A percentile compares a stretch with the other conserved stretches of the same genome.
Evolutionary conservation across 2,113 vertebrate genomes (phyloP).

Genomic region (Seriola aureovittata): DNA sequence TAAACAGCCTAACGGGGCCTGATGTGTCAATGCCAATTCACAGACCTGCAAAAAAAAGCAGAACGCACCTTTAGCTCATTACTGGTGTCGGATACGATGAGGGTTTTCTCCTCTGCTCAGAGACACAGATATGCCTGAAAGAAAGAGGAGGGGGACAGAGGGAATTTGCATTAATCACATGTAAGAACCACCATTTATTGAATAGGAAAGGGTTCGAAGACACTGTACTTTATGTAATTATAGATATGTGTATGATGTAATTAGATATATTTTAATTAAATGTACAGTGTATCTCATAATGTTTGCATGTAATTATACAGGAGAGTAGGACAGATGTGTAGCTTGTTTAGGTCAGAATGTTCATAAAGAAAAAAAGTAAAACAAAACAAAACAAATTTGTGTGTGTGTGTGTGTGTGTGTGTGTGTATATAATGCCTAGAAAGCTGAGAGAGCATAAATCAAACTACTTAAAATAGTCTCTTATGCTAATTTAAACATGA

Average conservation of each 20-base stretch:
- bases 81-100: constrained; percentile 49
- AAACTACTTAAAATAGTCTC: constrained; percentile 1
- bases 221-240: constrained; percentile 2
- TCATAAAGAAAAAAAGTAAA: neutral
- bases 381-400: neutral
- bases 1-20: constrained; percentile 43
- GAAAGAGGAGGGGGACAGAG: constrained; percentile 11
- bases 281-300: neutral
- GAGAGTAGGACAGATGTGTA: too few species aligned
- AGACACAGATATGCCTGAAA: constrained; percentile 47
- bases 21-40: constrained; percentile 58
- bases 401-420: too few species aligned
- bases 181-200: neutral
- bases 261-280: constrained; percentile 23
- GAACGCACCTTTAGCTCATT: constrained; percentile 75
- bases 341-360: neutral
- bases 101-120: constrained; percentile 23
- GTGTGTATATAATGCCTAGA: too few species aligned
- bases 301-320: neutral
- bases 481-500: constrained; percentile 5
- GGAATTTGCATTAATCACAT: constrained; percentile 37
- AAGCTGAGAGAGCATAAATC: neutral
- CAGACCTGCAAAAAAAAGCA: constrained; percentile 19
- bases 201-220: constrained; percentile 13
- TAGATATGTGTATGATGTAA: neutral